phyloP scores from a whole-genome alignment of 2,888 invertebrate genomes.

The Melolontha melolontha region DNA sequence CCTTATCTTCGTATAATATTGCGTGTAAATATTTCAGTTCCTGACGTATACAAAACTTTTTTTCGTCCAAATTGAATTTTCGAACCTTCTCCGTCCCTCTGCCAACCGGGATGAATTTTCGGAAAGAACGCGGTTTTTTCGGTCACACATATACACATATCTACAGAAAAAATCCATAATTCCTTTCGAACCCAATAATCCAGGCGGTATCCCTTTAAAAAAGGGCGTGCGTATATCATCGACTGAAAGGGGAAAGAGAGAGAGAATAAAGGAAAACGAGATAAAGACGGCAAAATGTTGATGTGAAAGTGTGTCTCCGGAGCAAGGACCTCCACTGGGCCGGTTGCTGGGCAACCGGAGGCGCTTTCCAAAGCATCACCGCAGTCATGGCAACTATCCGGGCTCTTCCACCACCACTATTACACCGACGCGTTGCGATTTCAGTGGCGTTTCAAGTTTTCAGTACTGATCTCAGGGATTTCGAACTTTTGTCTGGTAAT shows the following conservation, averaged over 20 bases:
- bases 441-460: constrained; percentile 12
- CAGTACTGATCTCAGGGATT: constrained; percentile 20
- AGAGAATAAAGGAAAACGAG: not conserved
- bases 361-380: constrained; percentile 49
- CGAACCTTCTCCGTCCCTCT: not conserved
- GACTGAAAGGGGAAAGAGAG: not conserved
- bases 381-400: constrained; percentile 58
- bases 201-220: constrained; percentile 11
- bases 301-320: constrained; percentile 73
- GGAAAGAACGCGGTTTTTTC: not conserved
- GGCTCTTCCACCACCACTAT: constrained; percentile 48
- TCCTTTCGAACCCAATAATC: constrained; percentile 26
- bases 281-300: constrained; percentile 24
- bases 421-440: not conserved
- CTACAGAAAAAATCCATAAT: constrained; percentile 24
- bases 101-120: not conserved
- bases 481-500: constrained; percentile 19
- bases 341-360: constrained; percentile 54
- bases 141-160: not conserved
- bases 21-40: constrained; percentile 17
- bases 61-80: constrained; percentile 27
- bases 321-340: constrained; percentile 62
- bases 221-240: constrained; percentile 5
- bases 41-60: not conserved
- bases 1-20: constrained; percentile 1